Conservation (phyloP, 2,113 vertebrate species). For the Vanacampus margaritifer region DNA sequence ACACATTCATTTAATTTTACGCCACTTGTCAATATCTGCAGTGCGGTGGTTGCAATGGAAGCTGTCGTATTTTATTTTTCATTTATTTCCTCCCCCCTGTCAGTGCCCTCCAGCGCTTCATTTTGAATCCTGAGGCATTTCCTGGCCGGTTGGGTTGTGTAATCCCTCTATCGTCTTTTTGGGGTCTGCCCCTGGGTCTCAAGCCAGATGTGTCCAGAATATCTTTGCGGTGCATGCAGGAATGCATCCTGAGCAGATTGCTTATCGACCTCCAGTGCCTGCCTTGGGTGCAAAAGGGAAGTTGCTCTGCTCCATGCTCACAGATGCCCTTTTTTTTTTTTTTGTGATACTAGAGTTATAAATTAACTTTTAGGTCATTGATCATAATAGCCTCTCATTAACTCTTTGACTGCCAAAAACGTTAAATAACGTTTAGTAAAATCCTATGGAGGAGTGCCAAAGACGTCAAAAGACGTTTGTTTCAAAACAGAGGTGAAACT, state of each 20-base stretch:
- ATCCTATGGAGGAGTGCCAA: too few species aligned
- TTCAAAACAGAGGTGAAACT: too few species aligned
- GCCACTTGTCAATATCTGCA: background rate
- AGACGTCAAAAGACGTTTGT: too few species aligned
- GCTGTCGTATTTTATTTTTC: background rate
- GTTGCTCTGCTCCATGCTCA: slow-evolving; percentile 7
- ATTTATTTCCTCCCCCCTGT: background rate
- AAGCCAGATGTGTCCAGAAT: slow-evolving; percentile 32
- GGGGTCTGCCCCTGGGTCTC: slow-evolving; percentile 18
- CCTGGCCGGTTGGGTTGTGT: slow-evolving; percentile 17
- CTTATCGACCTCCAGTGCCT: slow-evolving; percentile 14
- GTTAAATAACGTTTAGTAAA: too few species aligned
- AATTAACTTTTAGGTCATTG: background rate
- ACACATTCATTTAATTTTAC: slow-evolving; percentile 3
- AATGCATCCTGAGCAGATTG: slow-evolving; percentile 11
- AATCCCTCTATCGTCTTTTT: slow-evolving; percentile 21
- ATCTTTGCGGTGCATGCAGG: background rate
- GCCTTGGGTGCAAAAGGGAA: background rate
- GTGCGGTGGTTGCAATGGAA: slow-evolving; percentile 1
- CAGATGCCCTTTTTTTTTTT: background rate
- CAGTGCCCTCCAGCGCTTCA: slow-evolving; percentile 5
- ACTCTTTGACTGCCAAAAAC: too few species aligned
- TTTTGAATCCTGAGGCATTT: slow-evolving; percentile 17
- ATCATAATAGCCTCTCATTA: background rate
- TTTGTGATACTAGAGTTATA: background rate